Evolutionary conservation across 2,113 vertebrate species (phyloP).

Genomic region (Trachemys scripta): DNA sequence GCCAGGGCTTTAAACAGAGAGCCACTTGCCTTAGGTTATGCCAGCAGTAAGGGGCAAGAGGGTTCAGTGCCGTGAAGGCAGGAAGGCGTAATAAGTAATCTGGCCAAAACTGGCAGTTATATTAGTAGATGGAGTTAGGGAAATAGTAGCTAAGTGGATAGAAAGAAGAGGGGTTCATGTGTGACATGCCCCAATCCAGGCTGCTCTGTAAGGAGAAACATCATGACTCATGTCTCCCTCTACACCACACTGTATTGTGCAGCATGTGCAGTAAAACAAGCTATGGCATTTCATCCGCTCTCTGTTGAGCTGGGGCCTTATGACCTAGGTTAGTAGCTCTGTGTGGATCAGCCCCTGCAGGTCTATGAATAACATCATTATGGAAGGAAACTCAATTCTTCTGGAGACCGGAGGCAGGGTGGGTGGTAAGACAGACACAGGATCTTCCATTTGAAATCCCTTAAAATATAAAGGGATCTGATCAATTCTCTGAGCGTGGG

Average conservation of each 20-base stretch:
- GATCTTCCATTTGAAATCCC: conserved; percentile 32
- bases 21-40: background rate
- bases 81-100: background rate
- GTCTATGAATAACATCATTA: conserved; percentile 63
- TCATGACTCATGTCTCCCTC: background rate
- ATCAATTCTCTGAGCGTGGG: background rate
- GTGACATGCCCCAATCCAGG: background rate
- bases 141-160: background rate
- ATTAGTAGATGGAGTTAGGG: background rate
- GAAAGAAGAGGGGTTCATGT: background rate
- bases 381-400: conserved; percentile 27
- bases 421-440: conserved; percentile 40
- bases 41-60: background rate
- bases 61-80: background rate
- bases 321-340: background rate
- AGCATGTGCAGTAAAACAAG: background rate
- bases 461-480: conserved; percentile 47
- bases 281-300: background rate
- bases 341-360: background rate
- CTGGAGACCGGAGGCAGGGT: background rate
- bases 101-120: background rate
- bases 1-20: background rate
- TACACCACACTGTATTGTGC: background rate
- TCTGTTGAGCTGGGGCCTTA: background rate
- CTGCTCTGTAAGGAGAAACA: background rate